These are phyloP conservation scores for Pandemis heparana DNA, from an alignment of 2,888 invertebrate genomes.

Conservation along the genomic window DNA sequence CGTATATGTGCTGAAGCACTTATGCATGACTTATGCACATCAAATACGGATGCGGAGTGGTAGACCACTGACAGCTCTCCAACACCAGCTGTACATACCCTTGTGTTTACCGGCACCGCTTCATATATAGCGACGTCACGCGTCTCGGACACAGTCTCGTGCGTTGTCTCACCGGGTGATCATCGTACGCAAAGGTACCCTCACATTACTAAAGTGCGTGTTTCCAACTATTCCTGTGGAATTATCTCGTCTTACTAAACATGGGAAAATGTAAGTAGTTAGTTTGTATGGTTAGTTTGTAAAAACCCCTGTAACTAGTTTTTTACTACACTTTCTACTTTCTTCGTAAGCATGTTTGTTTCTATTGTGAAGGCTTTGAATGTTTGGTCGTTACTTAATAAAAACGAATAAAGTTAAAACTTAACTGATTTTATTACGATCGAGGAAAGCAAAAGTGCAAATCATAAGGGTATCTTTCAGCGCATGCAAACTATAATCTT, in stretches of 20 bases:
- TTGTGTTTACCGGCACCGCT: neutral
- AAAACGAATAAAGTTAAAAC: neutral
- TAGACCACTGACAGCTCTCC: neutral
- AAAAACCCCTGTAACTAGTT: neutral
- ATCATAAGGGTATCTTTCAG: neutral
- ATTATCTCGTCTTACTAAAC: neutral
- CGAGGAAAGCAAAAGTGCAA: too few species aligned
- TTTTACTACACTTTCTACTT: neutral
- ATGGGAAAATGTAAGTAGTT: constrained; percentile 40
- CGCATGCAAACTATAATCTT: too few species aligned
- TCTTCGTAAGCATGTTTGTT: neutral
- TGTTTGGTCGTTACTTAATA: neutral
- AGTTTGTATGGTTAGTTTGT: neutral
- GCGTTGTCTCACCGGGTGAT: constrained; percentile 17
- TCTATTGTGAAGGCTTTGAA: neutral
- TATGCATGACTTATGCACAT: neutral
- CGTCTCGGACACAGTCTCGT: constrained; percentile 21
- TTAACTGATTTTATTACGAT: neutral
- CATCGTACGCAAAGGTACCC: neutral
- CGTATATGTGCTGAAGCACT: too few species aligned
- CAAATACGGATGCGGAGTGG: constrained; percentile 18
- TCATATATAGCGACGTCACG: constrained; percentile 31
- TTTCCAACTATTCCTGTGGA: neutral
- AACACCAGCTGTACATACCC: constrained; percentile 10
- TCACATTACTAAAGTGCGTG: neutral